Base-by-base conservation (phyloP, 2,797 vertebrate species). In the Hylomyscus alleni region DNA sequence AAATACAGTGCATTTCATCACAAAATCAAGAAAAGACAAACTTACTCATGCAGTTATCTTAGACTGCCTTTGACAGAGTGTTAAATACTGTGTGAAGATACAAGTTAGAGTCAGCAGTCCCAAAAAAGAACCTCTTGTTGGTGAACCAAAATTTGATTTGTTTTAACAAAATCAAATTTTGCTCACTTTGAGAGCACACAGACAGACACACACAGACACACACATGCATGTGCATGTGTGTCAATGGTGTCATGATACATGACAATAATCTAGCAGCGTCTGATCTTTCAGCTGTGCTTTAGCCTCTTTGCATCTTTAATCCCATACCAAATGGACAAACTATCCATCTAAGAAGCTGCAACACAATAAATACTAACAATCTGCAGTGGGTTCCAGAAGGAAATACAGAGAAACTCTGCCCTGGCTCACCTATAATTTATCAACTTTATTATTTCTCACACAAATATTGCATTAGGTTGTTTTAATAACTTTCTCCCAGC, bases 381-480 rank as follows among this genome's bases (percentile, higher is more conserved):
- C 44, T 69, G 10, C 76, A 89, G 50, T 56, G n/a, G 13, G n/a
- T 90, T 92, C 75, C 85, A 3, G 44, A 84, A 94, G 83, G 31
- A 95, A 93, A 94, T 87, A 93, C 62, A 91, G 72, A 93, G 77
- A 81, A 90, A 56, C 50, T 94, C 90, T 88, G 56, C 56, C 88
- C 73, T 91, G 47, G 14, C 76, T 96, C 89, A 97, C 96, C 92
- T 96, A 40, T 93, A 97, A 96, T 96, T 96, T 97, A 96, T 96
- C 96, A 95, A 86, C 97, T 96, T 96, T 97, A 97, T 97, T 96
- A 96, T 87, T 97, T 97, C 90, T 95, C 92, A 91, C 72, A 91
- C 76, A 95, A 97, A 94, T 97, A 96, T 97, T 97, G 86, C 95
- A 97, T 97, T 97, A 96, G 40, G 94, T 72, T 78, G 20, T 96